These are phyloP conservation scores for Eupithecia subumbrata DNA, from an alignment of 2,888 invertebrate species.

Conservation along the genomic window DNA sequence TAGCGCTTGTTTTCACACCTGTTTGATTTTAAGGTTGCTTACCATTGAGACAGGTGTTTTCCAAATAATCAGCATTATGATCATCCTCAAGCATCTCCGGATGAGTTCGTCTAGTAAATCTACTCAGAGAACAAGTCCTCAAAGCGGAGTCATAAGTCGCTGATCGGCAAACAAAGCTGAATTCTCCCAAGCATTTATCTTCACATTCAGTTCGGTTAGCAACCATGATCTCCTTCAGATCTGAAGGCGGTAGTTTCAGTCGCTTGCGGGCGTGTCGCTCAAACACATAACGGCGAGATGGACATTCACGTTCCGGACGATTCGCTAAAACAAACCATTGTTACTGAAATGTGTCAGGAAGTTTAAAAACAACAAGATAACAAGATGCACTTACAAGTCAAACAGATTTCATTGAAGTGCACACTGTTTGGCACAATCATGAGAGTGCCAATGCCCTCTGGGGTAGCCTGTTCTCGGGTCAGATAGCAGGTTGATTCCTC, in stretches of 20 bases:
- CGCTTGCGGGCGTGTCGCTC: constrained; percentile 94
- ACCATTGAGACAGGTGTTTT: constrained; percentile 96
- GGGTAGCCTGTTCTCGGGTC: constrained; percentile 92
- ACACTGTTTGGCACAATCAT: constrained; percentile 95
- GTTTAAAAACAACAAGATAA: constrained; percentile 35
- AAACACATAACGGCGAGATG: constrained; percentile 94
- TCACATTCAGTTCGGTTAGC: constrained; percentile 95
- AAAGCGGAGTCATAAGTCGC: constrained; percentile 92
- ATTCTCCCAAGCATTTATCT: constrained; percentile 94
- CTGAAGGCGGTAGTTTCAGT: constrained; percentile 90
- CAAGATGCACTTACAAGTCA: constrained; percentile 88
- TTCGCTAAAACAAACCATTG: constrained; percentile 80
- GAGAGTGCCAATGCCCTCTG: constrained; percentile 94
- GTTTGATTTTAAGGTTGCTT: constrained; percentile 42
- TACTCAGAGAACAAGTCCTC: constrained; percentile 91
- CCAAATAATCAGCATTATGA: constrained; percentile 94
- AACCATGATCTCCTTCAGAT: constrained; percentile 93
- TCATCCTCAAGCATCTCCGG: constrained; percentile 93
- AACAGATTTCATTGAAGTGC: constrained; percentile 95
- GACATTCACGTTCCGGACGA: constrained; percentile 94
- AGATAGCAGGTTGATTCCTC: constrained; percentile 95
- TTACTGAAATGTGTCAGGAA: constrained; percentile 27
- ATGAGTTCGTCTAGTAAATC: constrained; percentile 93
- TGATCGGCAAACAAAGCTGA: constrained; percentile 94
- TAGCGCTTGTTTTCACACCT: neutral